Conservation (phyloP, 2,888 invertebrate genomes). For the Volucella zonaria region DNA sequence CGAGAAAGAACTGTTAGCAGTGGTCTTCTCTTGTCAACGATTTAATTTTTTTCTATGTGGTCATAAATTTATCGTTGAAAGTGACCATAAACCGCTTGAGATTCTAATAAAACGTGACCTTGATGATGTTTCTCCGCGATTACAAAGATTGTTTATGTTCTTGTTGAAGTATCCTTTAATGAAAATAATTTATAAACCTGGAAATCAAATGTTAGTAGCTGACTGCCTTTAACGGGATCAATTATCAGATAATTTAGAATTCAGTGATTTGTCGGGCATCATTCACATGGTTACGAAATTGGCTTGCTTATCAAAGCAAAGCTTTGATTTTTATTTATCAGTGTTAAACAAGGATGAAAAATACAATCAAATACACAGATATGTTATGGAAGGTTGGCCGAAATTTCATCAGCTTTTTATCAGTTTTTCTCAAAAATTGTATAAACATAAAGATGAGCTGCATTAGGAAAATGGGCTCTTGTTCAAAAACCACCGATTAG, state of each 20-base stretch:
- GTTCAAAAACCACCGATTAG: too few relatives aligned
- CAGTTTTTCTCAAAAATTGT: too few relatives aligned
- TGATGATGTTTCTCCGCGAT: background rate
- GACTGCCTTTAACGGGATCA: constrained; percentile 28
- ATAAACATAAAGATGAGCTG: too few relatives aligned
- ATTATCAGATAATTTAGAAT: background rate
- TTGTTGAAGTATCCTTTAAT: constrained; percentile 30
- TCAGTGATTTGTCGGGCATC: background rate
- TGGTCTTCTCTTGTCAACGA: too few relatives aligned
- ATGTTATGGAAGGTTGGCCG: background rate
- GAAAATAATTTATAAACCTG: constrained; percentile 27
- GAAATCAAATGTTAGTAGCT: constrained; percentile 33
- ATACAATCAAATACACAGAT: constrained; percentile 5
- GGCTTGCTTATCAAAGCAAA: constrained; percentile 33
- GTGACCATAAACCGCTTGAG: too few relatives aligned
- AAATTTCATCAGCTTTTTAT: constrained; percentile 1
- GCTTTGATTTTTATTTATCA: constrained; percentile 16
- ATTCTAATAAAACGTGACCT: too few relatives aligned
- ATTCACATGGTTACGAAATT: background rate
- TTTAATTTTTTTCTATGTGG: too few relatives aligned
- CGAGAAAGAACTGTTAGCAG: too few relatives aligned
- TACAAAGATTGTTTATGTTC: constrained; percentile 20
- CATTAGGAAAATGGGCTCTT: too few relatives aligned
- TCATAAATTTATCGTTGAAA: too few relatives aligned
- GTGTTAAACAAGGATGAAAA: constrained; percentile 4